Base-by-base conservation (phyloP, 2,888 invertebrate species). In the Nomada ferruginata region DNA sequence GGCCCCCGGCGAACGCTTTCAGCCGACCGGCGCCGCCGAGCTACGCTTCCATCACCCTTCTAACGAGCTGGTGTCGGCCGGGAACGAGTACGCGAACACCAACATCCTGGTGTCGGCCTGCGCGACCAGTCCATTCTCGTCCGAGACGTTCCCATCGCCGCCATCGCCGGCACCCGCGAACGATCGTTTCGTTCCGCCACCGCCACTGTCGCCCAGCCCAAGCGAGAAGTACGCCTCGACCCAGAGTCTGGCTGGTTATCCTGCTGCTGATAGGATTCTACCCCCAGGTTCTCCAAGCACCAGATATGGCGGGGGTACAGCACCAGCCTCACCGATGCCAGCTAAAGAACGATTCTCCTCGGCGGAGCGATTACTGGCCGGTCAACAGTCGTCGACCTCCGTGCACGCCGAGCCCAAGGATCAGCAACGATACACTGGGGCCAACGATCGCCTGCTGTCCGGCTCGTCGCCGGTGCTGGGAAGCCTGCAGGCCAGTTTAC, bases 131-230 rank as follows among this genome's bases (percentile, higher is more conserved):
- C 87, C 90, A n/a, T 92, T 93, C 94, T 95, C 95, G 92, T 94
- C 95, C 93, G 94, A 94, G 86, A 94, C 94, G 79, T 94, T 95
- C 92, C 95, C 95, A 82, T 93, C 93, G 55, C 95, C 95, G 74
- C 95, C 95, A 36, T 95, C 95, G 68, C 95, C 95, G 73, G 95
- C 95, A 75, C 95, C 95, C 23, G 94, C 95, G 53, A 94, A 94
- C 90, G 95, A 95, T 88, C 93, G 94, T 66, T 95, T 94, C 90
- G 95, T 96, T 87, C 96, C 96, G 69, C 95, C 95, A 90, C 96
- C 96, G 90, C 96, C 96, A 92, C 94, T 96, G 90, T 95, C 96
- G 91, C 96, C 96, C 93, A 95, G 95, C 76, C 93, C 92, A 83
- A 94, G 95, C 88, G 93, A 93, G 82, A 93, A 93, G 86, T 93